Percentiles rank a stretch among this genome's conserved stretches.
Evolutionary conservation across 1,140 invertebrate species (phyloP).

Genomic region (Scaptomyza pallida): DNA sequence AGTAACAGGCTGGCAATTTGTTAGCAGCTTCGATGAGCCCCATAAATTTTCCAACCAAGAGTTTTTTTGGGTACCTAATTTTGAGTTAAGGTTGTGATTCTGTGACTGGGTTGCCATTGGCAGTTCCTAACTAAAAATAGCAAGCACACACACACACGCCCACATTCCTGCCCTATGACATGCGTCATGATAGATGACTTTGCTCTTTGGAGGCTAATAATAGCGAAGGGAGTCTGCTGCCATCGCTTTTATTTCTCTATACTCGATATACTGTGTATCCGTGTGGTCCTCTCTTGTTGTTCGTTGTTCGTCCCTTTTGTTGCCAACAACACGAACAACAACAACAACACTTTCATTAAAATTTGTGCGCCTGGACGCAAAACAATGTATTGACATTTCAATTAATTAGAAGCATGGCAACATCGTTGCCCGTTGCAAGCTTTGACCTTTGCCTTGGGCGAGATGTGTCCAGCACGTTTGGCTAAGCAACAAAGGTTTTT

Average conservation of each 20-base stretch:
- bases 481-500: not conserved
- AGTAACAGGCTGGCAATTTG: conserved; percentile 66
- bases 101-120: not conserved
- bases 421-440: conserved; percentile 24
- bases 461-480: conserved; percentile 24
- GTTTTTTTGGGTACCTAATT: conserved; percentile 75
- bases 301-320: conserved; percentile 9
- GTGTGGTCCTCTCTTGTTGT: not conserved
- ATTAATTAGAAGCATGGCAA: conserved; percentile 61
- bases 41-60: conserved; percentile 53
- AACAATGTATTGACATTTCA: conserved; percentile 82
- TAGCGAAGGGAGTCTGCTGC: conserved; percentile 22
- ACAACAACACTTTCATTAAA: conserved; percentile 59
- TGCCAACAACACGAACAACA: too few species aligned
- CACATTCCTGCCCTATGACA: conserved; percentile 6
- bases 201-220: conserved; percentile 51
- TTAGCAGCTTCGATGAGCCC: conserved; percentile 43
- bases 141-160: conserved; percentile 8
- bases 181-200: conserved; percentile 67
- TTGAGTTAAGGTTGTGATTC: conserved; percentile 61
- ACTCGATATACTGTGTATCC: too few species aligned
- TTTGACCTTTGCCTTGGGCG: conserved; percentile 62
- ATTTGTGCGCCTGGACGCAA: conserved; percentile 52
- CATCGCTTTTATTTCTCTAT: not conserved
- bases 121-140: conserved; percentile 59